These are phyloP conservation scores for Lasioglossum villosulum DNA, from an alignment of 2,888 invertebrate species.

Conservation along the genomic window DNA sequence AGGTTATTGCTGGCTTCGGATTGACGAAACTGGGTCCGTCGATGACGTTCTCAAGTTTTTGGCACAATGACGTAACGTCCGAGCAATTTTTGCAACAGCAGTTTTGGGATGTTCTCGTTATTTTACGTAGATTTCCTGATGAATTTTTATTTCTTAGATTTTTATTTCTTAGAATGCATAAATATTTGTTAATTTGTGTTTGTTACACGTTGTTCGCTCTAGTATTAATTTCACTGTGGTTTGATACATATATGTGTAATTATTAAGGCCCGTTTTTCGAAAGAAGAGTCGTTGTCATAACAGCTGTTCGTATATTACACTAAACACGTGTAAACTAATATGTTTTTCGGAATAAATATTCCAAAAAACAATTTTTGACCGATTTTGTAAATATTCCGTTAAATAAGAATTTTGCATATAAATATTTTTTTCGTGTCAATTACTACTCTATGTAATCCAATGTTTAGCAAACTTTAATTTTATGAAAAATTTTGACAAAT, in stretches of 20 bases:
- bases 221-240: neutral
- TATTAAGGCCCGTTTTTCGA: neutral
- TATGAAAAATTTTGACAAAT: neutral
- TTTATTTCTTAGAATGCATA: too few relatives aligned
- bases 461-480: neutral
- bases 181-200: neutral
- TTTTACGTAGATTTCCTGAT: neutral
- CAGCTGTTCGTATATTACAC: slow-evolving; percentile 1
- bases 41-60: neutral
- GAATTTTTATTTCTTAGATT: neutral
- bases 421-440: neutral
- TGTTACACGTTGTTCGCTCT: neutral
- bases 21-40: neutral
- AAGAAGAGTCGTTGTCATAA: slow-evolving; percentile 1
- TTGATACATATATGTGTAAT: neutral
- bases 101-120: neutral
- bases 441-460: too few relatives aligned
- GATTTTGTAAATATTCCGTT: neutral
- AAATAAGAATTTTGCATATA: neutral
- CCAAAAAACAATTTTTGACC: too few relatives aligned
- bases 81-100: neutral
- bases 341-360: neutral
- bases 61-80: neutral
- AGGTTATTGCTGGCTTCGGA: neutral
- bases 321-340: neutral